These are phyloP conservation scores for Callimorpha dominula DNA, from an alignment of 2,888 invertebrate species.

Conservation along the genomic window DNA sequence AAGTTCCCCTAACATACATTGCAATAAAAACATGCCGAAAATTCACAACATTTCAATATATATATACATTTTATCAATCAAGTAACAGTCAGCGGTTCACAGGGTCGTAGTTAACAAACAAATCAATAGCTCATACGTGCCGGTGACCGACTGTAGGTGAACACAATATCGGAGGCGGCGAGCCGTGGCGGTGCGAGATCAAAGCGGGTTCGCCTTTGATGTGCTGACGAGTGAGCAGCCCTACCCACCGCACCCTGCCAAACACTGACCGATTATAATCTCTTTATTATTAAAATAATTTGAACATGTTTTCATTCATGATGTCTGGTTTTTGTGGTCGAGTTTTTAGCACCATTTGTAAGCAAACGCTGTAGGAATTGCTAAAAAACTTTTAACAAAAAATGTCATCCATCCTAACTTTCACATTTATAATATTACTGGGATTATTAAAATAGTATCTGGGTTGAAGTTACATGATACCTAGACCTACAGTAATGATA, in stretches of 20 bases:
- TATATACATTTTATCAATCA: slow-evolving; percentile 14
- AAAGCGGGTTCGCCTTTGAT: slow-evolving; percentile 72
- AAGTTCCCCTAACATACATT: background rate
- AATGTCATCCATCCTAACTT: too few relatives aligned
- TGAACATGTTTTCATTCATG: slow-evolving; percentile 24
- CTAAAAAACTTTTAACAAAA: background rate
- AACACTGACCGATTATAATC: slow-evolving; percentile 43
- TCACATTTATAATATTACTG: too few relatives aligned
- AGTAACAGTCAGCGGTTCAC: slow-evolving; percentile 25
- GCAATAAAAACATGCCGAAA: background rate
- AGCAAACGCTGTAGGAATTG: background rate
- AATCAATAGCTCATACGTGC: slow-evolving; percentile 43
- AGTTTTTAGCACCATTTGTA: slow-evolving; percentile 7
- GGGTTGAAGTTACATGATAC: too few relatives aligned
- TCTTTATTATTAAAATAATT: slow-evolving; percentile 46
- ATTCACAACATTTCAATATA: background rate
- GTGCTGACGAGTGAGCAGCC: slow-evolving; percentile 65
- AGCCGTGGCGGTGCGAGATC: slow-evolving; percentile 64
- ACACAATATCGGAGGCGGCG: slow-evolving; percentile 62
- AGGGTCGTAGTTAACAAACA: slow-evolving; percentile 34
- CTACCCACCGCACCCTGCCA: slow-evolving; percentile 29
- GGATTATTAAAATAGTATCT: too few relatives aligned
- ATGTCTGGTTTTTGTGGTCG: slow-evolving; percentile 6
- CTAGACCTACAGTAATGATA: too few relatives aligned
- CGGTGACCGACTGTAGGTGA: slow-evolving; percentile 44